phyloP scores from a whole-genome alignment of 2,888 invertebrate genomes.

The Hirtodrosophila confusa region DNA sequence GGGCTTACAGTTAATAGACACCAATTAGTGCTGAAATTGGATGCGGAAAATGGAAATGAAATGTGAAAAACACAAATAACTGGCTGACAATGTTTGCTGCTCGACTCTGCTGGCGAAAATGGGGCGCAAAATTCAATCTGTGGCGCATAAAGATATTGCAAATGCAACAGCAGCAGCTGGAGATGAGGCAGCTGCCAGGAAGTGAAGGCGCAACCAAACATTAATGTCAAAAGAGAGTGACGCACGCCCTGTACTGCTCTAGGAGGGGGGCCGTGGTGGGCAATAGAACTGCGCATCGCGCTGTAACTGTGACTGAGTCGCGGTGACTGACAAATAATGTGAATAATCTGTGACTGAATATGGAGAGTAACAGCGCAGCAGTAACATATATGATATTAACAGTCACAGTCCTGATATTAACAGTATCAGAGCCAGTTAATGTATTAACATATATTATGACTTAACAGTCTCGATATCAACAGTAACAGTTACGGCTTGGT shows the following conservation, averaged over 20 bases:
- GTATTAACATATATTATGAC: no score
- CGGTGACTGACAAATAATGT: no score
- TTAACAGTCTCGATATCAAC: no score
- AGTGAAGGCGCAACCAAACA: constrained; percentile 23
- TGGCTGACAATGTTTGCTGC: constrained; percentile 3
- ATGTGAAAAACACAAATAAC: constrained; percentile 12
- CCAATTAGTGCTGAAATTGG: constrained; percentile 61
- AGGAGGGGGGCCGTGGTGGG: not conserved
- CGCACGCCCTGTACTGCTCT: constrained; percentile 13
- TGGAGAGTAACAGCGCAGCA: no score
- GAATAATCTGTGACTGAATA: no score
- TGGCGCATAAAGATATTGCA: constrained; percentile 43
- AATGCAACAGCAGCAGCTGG: constrained; percentile 9
- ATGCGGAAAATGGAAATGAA: constrained; percentile 32
- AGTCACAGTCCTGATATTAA: no score
- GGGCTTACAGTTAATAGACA: constrained; percentile 50
- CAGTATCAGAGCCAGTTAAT: no score
- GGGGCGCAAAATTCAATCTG: constrained; percentile 34
- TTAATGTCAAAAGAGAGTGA: constrained; percentile 44
- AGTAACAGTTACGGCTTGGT: no score
- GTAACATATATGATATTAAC: no score
- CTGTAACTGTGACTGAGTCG: no score
- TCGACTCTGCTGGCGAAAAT: not conserved
- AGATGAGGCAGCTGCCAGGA: constrained; percentile 22
- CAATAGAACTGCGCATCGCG: no score